Conservation (phyloP, 2,113 vertebrate species). For the Diadophis punctatus region DNA sequence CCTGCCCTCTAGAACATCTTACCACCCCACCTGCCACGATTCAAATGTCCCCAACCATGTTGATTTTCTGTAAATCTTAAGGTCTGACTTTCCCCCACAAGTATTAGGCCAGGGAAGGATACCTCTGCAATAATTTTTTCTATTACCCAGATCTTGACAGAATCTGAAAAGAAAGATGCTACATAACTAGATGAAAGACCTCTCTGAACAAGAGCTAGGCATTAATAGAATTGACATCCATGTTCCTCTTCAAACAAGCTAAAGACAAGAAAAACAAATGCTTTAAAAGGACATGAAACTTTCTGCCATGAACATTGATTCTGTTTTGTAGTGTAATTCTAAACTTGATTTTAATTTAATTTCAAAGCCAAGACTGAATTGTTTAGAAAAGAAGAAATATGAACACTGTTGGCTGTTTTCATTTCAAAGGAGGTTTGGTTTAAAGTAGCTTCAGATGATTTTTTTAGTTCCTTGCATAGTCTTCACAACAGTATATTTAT, state of each 20-base stretch:
- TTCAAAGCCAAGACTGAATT: conserved; percentile 4
- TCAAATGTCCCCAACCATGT: not conserved
- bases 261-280: conserved; percentile 30
- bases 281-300: conserved; percentile 34
- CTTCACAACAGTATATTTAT: not conserved
- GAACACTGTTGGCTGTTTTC: not conserved
- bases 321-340: conserved; percentile 35
- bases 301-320: conserved; percentile 23
- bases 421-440: not conserved
- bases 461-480: not conserved
- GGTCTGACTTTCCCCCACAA: not conserved
- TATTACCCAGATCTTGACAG: conserved; percentile 48
- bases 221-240: conserved; percentile 42
- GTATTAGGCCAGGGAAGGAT: not conserved
- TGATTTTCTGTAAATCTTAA: not conserved
- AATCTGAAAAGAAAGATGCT: conserved; percentile 27
- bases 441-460: not conserved
- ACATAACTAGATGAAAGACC: conserved; percentile 40
- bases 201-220: conserved; percentile 14
- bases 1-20: not conserved
- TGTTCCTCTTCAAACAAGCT: conserved; percentile 21
- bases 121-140: conserved; percentile 61
- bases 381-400: conserved; percentile 1
- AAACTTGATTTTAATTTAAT: conserved; percentile 7
- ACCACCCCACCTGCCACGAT: not conserved